Percentiles rank a stretch among this genome's conserved stretches.
Conservation (phyloP, 1,140 invertebrate species). For the Drosophila novamexicana region DNA sequence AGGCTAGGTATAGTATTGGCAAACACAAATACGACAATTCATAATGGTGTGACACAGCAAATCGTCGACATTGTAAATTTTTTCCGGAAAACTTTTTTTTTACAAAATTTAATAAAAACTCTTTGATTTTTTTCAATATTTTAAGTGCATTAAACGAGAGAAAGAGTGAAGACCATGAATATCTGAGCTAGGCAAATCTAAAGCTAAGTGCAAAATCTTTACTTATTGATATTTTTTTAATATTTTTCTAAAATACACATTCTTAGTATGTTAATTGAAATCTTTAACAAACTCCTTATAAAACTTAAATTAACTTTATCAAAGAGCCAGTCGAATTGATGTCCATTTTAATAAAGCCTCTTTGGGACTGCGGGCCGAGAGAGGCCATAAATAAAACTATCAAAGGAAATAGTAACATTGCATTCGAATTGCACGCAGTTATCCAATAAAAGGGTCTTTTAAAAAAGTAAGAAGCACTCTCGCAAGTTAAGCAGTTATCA, state of each 20-base stretch:
- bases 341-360: not conserved
- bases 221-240: not conserved
- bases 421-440: constrained; percentile 34
- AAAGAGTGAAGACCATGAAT: too few species aligned
- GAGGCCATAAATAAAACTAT: constrained; percentile 37
- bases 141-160: too few species aligned
- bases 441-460: constrained; percentile 44
- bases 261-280: not conserved
- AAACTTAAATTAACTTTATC: not conserved
- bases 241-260: not conserved
- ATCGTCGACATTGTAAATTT: too few species aligned
- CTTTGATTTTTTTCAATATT: too few species aligned
- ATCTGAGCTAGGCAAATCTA: not conserved
- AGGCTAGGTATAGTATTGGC: too few species aligned
- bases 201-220: constrained; percentile 9
- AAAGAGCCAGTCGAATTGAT: not conserved
- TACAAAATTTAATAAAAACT: too few species aligned
- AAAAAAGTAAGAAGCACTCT: constrained; percentile 41
- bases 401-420: constrained; percentile 23
- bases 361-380: not conserved
- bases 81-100: too few species aligned
- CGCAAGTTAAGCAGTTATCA: not conserved
- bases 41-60: too few species aligned
- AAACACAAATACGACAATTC: too few species aligned
- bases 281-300: not conserved